Conservation (phyloP, 2,113 vertebrate species). For the Passer montanus region DNA sequence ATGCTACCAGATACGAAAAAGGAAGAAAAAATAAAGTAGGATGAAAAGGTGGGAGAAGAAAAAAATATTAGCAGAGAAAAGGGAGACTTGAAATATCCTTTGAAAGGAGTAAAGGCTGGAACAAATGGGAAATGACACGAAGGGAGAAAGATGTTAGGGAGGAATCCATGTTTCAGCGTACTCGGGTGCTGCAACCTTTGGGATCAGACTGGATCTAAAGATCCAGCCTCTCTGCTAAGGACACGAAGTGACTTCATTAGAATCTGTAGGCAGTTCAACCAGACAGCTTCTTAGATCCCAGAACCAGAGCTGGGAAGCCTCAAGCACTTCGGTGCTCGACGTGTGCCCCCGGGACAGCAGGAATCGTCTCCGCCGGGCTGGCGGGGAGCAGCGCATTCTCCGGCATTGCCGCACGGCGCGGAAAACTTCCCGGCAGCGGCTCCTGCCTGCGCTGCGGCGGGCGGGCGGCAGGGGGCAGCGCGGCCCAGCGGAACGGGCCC, state of each 20-base stretch:
- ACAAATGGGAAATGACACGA: background rate
- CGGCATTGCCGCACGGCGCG: accelerated
- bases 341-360: accelerated
- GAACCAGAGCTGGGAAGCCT: background rate
- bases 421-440: background rate
- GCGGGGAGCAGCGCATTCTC: accelerated
- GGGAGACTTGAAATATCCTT: background rate
- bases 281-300: background rate
- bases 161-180: background rate
- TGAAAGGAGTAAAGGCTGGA: background rate
- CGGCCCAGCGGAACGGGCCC: background rate
- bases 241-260: background rate
- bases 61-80: background rate
- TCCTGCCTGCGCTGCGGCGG: background rate
- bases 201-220: background rate
- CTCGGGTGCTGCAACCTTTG: accelerated
- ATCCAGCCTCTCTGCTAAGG: background rate
- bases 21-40: background rate
- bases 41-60: background rate
- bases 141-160: background rate
- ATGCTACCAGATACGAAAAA: background rate
- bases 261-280: background rate
- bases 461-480: background rate
- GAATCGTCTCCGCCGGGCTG: accelerated
- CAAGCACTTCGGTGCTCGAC: background rate